Percentiles rank a stretch among this genome's conserved stretches.
These are phyloP conservation scores for Trichomycterus rosablanca DNA, from an alignment of 2,113 vertebrate species.

Conservation along the genomic window DNA sequence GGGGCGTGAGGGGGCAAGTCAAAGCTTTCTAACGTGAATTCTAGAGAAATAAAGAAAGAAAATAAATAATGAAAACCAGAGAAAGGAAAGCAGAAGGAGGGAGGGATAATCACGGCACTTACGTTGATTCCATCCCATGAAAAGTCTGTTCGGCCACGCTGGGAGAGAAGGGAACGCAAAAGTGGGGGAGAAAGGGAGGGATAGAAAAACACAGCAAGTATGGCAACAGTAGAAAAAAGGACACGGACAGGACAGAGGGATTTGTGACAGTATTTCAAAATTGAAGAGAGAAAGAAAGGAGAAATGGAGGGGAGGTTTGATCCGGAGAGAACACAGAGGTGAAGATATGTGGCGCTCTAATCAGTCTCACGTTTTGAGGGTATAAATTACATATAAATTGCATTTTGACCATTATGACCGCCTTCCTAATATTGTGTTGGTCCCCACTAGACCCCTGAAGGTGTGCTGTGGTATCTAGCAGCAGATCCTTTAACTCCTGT, in stretches of 20 bases:
- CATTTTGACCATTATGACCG: no score
- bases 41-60: no score
- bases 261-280: constrained; percentile 45
- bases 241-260: constrained; percentile 38
- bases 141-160: constrained; percentile 97
- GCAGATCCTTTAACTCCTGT: no score
- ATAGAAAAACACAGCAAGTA: constrained; percentile 38
- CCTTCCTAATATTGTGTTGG: no score
- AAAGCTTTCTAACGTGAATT: constrained; percentile 48
- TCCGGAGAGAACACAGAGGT: constrained; percentile 19
- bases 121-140: constrained; percentile 99
- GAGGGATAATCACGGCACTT: constrained; percentile 77
- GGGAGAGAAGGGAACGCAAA: constrained; percentile 17
- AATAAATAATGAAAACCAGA: no score
- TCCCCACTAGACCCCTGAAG: no score
- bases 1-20: constrained; percentile 34
- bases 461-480: no score
- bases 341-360: constrained; percentile 8
- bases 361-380: no score
- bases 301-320: constrained; percentile 25
- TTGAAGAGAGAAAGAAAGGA: constrained; percentile 39
- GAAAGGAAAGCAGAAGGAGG: constrained; percentile 48
- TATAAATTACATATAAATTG: no score
- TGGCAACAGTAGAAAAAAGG: constrained; percentile 42
- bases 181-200: constrained; percentile 27